Conservation (phyloP, 2,888 invertebrate genomes). For the Tetragonula carbonaria region DNA sequence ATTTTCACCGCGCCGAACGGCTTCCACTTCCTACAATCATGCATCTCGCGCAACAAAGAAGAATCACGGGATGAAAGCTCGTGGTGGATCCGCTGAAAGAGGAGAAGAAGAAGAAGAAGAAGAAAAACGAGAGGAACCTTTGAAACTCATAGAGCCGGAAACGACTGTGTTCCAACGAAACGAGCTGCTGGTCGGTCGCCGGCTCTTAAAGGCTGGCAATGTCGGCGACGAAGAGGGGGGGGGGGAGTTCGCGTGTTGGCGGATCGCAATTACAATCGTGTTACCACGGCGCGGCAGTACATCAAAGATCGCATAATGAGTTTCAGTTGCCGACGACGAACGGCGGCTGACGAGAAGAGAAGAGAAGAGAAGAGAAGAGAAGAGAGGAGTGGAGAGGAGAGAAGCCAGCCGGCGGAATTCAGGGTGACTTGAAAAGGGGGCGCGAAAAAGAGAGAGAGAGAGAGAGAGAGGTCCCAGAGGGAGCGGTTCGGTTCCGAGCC, state of each 20-base stretch:
- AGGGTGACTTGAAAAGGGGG: constrained; percentile 40
- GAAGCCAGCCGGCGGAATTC: constrained; percentile 42
- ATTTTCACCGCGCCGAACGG: too few species aligned
- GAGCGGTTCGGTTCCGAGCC: constrained; percentile 38
- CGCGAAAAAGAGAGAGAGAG: not conserved
- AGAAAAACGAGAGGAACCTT: too few species aligned
- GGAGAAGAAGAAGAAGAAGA: too few species aligned
- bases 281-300: constrained; percentile 18
- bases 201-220: not conserved
- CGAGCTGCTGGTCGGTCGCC: not conserved
- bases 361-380: not conserved
- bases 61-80: too few species aligned
- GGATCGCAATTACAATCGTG: constrained; percentile 35
- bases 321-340: constrained; percentile 28
- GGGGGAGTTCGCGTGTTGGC: not conserved
- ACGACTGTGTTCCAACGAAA: not conserved
- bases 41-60: too few species aligned
- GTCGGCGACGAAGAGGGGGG: not conserved
- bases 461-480: not conserved
- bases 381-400: not conserved
- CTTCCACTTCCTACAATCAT: too few species aligned
- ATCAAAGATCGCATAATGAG: constrained; percentile 53
- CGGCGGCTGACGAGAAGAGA: not conserved
- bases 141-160: not conserved
- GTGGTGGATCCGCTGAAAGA: too few species aligned